These are phyloP conservation scores for Drosophila borealis DNA, from an alignment of 2,888 invertebrate genomes.

Conservation along the genomic window DNA sequence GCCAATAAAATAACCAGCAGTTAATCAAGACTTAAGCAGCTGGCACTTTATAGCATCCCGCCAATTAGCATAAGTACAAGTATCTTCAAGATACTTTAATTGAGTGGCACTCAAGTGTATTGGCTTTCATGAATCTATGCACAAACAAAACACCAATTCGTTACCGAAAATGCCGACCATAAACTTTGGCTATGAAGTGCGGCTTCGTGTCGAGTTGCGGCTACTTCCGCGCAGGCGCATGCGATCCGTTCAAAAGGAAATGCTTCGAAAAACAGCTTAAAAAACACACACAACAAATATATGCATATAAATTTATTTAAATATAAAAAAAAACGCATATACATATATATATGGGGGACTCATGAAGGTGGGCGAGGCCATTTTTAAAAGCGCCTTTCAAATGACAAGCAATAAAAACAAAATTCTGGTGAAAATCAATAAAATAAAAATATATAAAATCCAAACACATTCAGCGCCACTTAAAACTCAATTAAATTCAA, in stretches of 20 bases:
- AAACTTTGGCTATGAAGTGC: slow-evolving; percentile 9
- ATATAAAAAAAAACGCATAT: background rate
- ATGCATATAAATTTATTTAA: slow-evolving; percentile 8
- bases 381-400: slow-evolving; percentile 6
- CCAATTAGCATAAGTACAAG: slow-evolving; percentile 34
- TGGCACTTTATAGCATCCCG: slow-evolving; percentile 4
- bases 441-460: slow-evolving; percentile 12
- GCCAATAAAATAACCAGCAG: slow-evolving; percentile 11
- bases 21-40: slow-evolving; percentile 18
- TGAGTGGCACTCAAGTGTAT: slow-evolving; percentile 45
- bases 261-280: slow-evolving; percentile 18
- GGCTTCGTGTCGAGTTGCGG: background rate
- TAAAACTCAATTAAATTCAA: slow-evolving; percentile 30
- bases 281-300: slow-evolving; percentile 1
- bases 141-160: slow-evolving; percentile 9
- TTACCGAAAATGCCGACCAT: slow-evolving; percentile 26
- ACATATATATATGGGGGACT: slow-evolving; percentile 3
- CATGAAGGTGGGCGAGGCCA: background rate
- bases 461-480: slow-evolving; percentile 32
- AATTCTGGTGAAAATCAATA: slow-evolving; percentile 5
- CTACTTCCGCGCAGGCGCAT: slow-evolving; percentile 71
- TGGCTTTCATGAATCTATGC: slow-evolving; percentile 36
- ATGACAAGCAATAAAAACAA: slow-evolving; percentile 15
- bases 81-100: slow-evolving; percentile 23
- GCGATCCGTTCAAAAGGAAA: slow-evolving; percentile 38